phyloP scores from a whole-genome alignment of 2,113 vertebrate species.

The Aptenodytes forsteri region DNA sequence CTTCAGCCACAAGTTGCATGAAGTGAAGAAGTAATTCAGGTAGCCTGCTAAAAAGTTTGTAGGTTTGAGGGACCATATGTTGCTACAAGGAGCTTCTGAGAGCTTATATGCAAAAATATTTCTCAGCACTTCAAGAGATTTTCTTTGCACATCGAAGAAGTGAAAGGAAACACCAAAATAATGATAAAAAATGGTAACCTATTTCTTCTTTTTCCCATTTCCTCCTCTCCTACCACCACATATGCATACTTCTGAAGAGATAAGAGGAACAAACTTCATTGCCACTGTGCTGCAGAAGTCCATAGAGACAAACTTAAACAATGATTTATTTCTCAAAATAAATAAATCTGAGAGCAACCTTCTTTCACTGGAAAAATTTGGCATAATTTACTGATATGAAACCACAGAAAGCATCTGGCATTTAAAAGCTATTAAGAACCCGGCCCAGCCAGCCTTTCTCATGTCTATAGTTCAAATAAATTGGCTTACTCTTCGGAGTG shows the following conservation, averaged over 20 bases:
- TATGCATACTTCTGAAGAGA: not conserved
- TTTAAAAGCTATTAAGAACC: not conserved
- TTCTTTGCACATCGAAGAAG: not conserved
- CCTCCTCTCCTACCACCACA: not conserved
- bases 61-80: not conserved
- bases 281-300: not conserved
- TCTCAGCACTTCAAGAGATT: not conserved
- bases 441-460: not conserved
- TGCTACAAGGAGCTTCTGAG: not conserved
- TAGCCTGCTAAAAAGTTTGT: not conserved
- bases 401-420: not conserved
- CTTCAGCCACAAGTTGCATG: slow-evolving; percentile 10
- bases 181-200: not conserved
- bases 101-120: not conserved
- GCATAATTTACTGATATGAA: not conserved
- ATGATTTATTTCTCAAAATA: not conserved
- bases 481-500: not conserved
- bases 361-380: not conserved
- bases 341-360: not conserved
- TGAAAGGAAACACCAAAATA: not conserved
- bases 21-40: not conserved
- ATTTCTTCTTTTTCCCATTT: not conserved
- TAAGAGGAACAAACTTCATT: not conserved
- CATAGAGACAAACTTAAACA: not conserved
- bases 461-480: not conserved